A percentile compares a stretch with the other conserved stretches of the same genome.
Evolutionary conservation across 2,113 vertebrate species (phyloP).

Genomic region (Spermophilus dauricus): DNA sequence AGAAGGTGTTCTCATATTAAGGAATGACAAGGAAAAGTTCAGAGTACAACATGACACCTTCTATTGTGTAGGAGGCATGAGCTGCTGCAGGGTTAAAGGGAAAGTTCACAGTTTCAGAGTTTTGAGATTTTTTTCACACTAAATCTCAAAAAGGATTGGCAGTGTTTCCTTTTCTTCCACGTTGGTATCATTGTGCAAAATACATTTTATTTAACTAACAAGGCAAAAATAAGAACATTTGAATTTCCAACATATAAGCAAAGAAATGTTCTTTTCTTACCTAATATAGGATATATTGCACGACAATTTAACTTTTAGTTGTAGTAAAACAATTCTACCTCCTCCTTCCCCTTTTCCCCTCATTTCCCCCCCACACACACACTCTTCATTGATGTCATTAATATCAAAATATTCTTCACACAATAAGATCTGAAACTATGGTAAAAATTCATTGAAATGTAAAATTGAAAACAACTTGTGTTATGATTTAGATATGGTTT

Average conservation of each 20-base stretch:
- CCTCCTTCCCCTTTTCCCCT: neutral
- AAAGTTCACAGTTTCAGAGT: slow-evolving; percentile 10
- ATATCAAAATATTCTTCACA: neutral
- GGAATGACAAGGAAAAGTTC: slow-evolving; percentile 52
- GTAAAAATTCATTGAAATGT: neutral
- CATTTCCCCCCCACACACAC: neutral
- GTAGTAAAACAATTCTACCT: neutral
- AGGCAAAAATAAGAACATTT: neutral
- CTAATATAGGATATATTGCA: neutral
- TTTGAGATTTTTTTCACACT: neutral
- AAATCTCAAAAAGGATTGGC: neutral
- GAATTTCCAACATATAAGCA: neutral
- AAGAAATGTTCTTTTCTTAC: neutral
- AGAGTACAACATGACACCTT: neutral
- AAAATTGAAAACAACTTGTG: neutral
- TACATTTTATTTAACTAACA: neutral
- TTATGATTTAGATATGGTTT: too few species aligned
- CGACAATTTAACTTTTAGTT: neutral
- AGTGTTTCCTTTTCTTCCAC: neutral
- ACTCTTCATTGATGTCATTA: neutral
- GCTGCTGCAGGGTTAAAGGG: neutral
- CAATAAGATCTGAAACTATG: neutral
- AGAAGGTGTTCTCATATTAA: slow-evolving; percentile 60
- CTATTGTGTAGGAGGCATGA: slow-evolving; percentile 38
- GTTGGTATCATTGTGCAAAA: neutral